Conservation (phyloP, 2,888 invertebrate genomes). For the Eupsilia transversa region DNA sequence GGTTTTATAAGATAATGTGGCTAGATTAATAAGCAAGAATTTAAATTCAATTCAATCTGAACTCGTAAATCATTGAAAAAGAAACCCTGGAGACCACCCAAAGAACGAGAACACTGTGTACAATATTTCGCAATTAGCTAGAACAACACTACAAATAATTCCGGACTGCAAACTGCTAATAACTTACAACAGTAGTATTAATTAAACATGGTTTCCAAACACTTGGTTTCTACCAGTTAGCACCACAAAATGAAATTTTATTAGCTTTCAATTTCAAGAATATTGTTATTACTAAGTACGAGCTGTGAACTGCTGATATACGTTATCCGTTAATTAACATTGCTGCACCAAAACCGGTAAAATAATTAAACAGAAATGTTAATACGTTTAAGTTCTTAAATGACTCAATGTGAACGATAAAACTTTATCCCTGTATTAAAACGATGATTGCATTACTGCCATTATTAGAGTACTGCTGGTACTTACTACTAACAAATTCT, state of each 20-base stretch:
- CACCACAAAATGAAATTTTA: slow-evolving; percentile 22
- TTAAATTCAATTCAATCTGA: slow-evolving; percentile 5
- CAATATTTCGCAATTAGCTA: slow-evolving; percentile 38
- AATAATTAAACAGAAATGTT: slow-evolving; percentile 24
- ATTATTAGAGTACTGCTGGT: slow-evolving; percentile 1
- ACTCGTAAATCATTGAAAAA: not conserved
- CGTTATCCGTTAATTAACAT: slow-evolving; percentile 28
- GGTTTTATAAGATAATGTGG: not conserved
- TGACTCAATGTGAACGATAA: slow-evolving; percentile 28
- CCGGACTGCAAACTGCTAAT: slow-evolving; percentile 18
- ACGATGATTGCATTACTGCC: slow-evolving; percentile 21
- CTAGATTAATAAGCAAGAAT: not conserved
- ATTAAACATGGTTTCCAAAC: slow-evolving; percentile 45
- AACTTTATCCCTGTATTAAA: slow-evolving; percentile 12
- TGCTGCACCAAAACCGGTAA: slow-evolving; percentile 22
- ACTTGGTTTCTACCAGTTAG: slow-evolving; percentile 25
- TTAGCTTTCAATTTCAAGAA: slow-evolving; percentile 39
- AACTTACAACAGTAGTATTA: slow-evolving; percentile 23
- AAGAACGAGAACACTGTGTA: not conserved
- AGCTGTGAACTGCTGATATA: slow-evolving; percentile 11
- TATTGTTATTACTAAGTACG: slow-evolving; percentile 16
- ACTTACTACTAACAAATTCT: slow-evolving; percentile 10
- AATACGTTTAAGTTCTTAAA: slow-evolving; percentile 11
- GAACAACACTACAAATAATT: slow-evolving; percentile 30
- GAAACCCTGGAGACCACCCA: slow-evolving; percentile 3